Conservation (phyloP, 2,797 vertebrate genomes). For the Nothura maculosa region DNA sequence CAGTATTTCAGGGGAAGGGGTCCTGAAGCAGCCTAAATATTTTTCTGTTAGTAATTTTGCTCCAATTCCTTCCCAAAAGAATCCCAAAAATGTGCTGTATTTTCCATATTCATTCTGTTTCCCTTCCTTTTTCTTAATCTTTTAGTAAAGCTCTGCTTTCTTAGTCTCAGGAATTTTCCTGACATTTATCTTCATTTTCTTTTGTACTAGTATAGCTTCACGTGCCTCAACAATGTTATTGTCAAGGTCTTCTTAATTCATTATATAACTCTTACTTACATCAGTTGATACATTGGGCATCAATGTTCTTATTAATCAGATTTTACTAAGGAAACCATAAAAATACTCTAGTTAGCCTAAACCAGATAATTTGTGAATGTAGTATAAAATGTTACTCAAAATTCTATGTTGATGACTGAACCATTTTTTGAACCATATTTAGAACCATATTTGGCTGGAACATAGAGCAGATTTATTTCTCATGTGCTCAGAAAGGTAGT, state of each 20-base stretch:
- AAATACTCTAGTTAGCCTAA: neutral
- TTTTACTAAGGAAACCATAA: neutral
- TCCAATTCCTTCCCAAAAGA: neutral
- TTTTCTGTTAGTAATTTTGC: conserved; percentile 49
- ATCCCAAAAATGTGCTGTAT: fast-evolving
- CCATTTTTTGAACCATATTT: too few relatives aligned
- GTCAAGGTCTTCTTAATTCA: conserved; percentile 69
- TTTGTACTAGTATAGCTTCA: conserved; percentile 12
- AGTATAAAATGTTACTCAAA: conserved; percentile 16
- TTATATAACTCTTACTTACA: conserved; percentile 53
- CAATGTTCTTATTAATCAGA: conserved; percentile 44
- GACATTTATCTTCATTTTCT: conserved; percentile 75
- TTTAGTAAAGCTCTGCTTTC: neutral
- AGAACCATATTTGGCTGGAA: conserved; percentile 14
- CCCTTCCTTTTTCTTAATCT: neutral
- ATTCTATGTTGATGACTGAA: neutral
- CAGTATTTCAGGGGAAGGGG: neutral
- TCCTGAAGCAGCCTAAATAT: neutral
- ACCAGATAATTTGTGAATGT: conserved; percentile 6
- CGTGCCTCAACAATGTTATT: conserved; percentile 55
- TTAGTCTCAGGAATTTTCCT: conserved; percentile 33
- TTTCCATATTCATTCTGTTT: neutral
- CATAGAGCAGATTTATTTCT: conserved; percentile 38
- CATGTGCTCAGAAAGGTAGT: conserved; percentile 49
- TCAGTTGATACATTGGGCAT: conserved; percentile 47